phyloP scores from a whole-genome alignment of 2,888 invertebrate genomes.

The Nomada ruficornis region DNA sequence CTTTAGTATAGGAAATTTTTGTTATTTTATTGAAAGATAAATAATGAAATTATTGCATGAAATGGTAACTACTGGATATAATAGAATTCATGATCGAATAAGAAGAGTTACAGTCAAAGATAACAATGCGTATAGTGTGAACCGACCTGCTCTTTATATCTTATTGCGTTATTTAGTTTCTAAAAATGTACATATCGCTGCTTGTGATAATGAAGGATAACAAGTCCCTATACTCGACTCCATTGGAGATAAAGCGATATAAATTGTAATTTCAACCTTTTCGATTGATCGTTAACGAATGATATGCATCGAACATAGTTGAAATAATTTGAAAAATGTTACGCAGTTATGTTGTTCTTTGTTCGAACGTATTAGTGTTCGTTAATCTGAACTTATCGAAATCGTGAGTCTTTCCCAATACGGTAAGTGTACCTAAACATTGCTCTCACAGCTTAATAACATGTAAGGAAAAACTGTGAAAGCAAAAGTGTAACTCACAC shows the following conservation, averaged over 20 bases:
- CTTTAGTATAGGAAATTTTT: neutral
- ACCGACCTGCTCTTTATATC: conserved; percentile 27
- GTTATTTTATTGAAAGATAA: neutral
- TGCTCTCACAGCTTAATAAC: conserved; percentile 50
- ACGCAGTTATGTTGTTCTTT: conserved; percentile 24
- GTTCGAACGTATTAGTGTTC: neutral
- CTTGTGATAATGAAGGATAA: conserved; percentile 3
- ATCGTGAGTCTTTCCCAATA: conserved; percentile 12
- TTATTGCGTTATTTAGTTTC: conserved; percentile 17
- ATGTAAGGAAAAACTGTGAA: conserved; percentile 47
- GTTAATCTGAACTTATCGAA: conserved; percentile 39
- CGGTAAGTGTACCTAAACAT: conserved; percentile 36
- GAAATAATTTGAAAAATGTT: conserved; percentile 25
- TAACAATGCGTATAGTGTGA: conserved; percentile 31
- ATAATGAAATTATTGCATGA: neutral
- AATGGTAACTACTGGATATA: neutral
- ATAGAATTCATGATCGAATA: neutral
- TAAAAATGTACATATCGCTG: conserved; percentile 4
- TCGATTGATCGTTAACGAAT: conserved; percentile 26
- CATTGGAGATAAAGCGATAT: conserved; percentile 29
- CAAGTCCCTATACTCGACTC: conserved; percentile 18
- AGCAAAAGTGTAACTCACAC: conserved; percentile 32
- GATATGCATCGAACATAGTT: conserved; percentile 42
- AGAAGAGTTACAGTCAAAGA: neutral
- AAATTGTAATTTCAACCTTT: conserved; percentile 31